Evolutionary conservation across 2,797 vertebrate species (phyloP).

Genomic region (Stomatorhinus walkeri): DNA sequence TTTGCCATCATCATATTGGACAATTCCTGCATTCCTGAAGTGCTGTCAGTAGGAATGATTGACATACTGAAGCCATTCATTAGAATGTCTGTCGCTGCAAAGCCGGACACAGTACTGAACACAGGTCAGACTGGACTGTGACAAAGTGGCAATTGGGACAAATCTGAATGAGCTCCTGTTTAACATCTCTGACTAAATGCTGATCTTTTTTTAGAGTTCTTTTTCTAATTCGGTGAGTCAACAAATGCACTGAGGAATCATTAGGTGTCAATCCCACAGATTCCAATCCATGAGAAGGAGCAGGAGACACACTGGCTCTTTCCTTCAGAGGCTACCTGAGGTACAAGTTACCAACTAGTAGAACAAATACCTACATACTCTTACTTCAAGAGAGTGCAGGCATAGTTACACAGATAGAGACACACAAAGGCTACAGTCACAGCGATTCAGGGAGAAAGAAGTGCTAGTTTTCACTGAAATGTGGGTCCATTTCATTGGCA

Average conservation of each 20-base stretch:
- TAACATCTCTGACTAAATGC: neutral
- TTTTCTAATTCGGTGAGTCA: neutral
- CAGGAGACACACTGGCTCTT: neutral
- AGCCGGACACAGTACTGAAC: neutral
- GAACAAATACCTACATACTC: neutral
- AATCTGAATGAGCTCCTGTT: neutral
- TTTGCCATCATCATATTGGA: neutral
- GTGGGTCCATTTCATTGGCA: neutral
- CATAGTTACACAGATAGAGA: neutral
- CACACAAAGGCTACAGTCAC: neutral
- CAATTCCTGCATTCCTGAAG: neutral
- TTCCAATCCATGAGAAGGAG: neutral
- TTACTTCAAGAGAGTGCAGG: neutral
- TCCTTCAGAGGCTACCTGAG: neutral
- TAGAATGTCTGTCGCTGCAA: neutral
- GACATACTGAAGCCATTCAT: neutral
- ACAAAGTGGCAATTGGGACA: neutral
- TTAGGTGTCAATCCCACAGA: neutral
- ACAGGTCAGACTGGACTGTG: neutral
- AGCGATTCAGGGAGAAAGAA: neutral
- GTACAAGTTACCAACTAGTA: neutral
- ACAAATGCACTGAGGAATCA: neutral
- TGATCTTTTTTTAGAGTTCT: neutral
- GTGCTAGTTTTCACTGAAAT: neutral
- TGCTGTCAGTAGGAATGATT: neutral